Percentiles rank a stretch among this genome's conserved stretches.
Conservation (phyloP, 2,113 vertebrate genomes). For the Rhinolophus ferrumequinum region DNA sequence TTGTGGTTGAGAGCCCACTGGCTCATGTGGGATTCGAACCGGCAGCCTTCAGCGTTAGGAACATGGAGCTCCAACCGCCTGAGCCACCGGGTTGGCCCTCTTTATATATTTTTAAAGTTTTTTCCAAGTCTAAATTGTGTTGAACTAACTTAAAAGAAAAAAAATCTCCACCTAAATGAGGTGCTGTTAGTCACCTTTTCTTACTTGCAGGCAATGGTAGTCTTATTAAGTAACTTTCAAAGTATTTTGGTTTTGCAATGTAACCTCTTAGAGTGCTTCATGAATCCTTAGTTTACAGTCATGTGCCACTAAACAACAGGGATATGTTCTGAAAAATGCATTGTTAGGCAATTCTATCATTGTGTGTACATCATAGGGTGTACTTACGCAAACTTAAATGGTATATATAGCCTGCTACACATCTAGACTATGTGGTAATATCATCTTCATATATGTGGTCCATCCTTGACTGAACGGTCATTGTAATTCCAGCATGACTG, state of each 20-base stretch:
- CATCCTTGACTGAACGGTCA: not conserved
- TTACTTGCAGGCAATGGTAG: not conserved
- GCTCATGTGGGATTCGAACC: no score
- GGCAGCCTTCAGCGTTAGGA: no score
- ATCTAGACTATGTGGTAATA: not conserved
- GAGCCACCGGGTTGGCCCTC: no score
- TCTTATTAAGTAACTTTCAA: constrained; percentile 19
- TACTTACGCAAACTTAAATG: not conserved
- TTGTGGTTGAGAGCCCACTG: no score
- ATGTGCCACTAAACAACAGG: not conserved
- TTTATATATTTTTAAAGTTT: not conserved
- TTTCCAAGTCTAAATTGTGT: constrained; percentile 32
- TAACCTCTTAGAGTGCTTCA: not conserved
- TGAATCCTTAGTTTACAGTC: not conserved
- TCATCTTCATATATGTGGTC: no score
- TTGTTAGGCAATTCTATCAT: not conserved
- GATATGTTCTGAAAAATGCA: not conserved
- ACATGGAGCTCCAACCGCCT: no score
- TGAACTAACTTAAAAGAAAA: constrained; percentile 22
- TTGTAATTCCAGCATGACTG: not conserved
- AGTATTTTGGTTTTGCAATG: constrained; percentile 17
- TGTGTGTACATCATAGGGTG: not conserved
- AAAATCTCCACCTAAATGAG: not conserved
- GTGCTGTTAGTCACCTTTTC: not conserved
- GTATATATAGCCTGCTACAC: not conserved